Evolutionary conservation across 2,888 invertebrate genomes (phyloP).

Genomic region (Caprella mutica): DNA sequence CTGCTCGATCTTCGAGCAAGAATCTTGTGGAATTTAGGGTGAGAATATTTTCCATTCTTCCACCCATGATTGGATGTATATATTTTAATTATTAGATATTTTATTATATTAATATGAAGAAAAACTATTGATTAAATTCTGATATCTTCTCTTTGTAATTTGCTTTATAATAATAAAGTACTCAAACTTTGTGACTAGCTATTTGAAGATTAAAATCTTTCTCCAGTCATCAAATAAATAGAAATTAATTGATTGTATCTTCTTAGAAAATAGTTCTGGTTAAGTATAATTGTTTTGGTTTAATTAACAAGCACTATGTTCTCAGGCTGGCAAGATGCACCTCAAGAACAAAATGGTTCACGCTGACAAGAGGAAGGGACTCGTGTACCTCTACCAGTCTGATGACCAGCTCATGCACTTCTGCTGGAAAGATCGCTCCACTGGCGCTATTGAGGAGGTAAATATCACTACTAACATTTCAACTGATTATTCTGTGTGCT

Average conservation of each 20-base stretch:
- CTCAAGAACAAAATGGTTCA: conserved; percentile 85
- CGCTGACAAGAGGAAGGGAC: conserved; percentile 88
- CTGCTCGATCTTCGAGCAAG: conserved; percentile 66
- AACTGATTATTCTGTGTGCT: too few species aligned
- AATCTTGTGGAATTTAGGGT: conserved; percentile 73
- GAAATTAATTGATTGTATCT: too few species aligned
- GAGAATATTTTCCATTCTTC: neutral
- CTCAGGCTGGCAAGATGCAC: conserved; percentile 84
- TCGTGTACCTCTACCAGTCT: conserved; percentile 87
- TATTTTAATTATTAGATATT: neutral
- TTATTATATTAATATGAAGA: neutral
- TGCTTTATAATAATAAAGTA: neutral
- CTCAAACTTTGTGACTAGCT: neutral
- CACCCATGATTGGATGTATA: neutral
- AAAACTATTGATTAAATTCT: neutral
- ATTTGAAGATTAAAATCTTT: too few species aligned
- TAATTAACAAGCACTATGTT: neutral
- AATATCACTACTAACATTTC: conserved; percentile 36
- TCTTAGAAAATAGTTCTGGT: too few species aligned
- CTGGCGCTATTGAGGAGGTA: conserved; percentile 83
- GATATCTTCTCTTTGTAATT: neutral
- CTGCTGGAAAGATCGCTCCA: conserved; percentile 96
- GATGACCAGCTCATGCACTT: conserved; percentile 98
- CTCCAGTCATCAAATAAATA: too few species aligned
- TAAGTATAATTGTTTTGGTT: too few species aligned